These are phyloP conservation scores for Cichlasoma orientale DNA, from an alignment of 2,797 vertebrate genomes.

Conservation along the genomic window DNA sequence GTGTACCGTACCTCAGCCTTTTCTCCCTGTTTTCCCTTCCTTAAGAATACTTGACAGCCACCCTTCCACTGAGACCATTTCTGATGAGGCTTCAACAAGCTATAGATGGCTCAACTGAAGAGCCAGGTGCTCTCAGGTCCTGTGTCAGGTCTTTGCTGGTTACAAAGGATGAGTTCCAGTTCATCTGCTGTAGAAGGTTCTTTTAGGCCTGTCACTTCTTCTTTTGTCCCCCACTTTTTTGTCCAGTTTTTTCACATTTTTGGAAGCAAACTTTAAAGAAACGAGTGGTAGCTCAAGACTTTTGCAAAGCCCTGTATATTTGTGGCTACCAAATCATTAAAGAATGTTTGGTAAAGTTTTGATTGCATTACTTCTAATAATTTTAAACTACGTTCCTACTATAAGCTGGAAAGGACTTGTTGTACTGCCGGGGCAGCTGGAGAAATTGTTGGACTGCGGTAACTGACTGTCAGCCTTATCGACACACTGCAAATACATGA, in stretches of 20 bases:
- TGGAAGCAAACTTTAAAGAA: neutral
- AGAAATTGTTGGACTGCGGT: neutral
- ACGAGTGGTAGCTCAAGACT: neutral
- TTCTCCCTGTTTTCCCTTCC: neutral
- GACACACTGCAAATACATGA: neutral
- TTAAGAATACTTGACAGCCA: neutral
- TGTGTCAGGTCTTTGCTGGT: neutral
- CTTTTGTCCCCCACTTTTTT: too few species aligned
- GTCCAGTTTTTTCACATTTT: too few species aligned
- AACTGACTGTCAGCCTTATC: constrained; percentile 8
- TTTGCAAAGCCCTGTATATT: neutral
- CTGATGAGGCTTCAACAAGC: neutral
- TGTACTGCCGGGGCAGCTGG: neutral
- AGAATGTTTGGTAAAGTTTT: neutral
- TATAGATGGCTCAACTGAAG: neutral
- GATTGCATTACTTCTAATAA: neutral
- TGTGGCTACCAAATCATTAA: neutral
- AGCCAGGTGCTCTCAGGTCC: accelerated
- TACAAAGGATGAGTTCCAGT: too few species aligned
- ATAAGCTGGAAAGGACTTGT: neutral
- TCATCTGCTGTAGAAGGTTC: neutral
- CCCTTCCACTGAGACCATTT: neutral
- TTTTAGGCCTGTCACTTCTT: neutral
- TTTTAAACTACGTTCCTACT: neutral
- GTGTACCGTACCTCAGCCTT: neutral